phyloP scores from a whole-genome alignment of 2,113 vertebrate species.

The Amazona vittata region DNA sequence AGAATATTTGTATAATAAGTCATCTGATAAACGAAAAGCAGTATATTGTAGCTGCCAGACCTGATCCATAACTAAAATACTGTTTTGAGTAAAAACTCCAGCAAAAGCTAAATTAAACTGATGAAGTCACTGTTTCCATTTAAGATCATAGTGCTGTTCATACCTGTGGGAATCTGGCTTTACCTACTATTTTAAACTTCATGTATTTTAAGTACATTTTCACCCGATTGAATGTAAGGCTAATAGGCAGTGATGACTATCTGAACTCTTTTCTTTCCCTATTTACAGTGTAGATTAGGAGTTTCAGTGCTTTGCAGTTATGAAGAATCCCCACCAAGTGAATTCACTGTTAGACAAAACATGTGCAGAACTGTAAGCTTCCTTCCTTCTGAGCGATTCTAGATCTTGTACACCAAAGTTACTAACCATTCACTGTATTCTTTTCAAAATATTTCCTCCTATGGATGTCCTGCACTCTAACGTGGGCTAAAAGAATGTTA shows the following conservation, averaged over 20 bases:
- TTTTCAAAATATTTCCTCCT: background rate
- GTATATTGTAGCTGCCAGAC: background rate
- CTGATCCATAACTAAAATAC: background rate
- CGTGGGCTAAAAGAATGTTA: background rate
- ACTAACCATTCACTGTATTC: background rate
- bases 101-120: background rate
- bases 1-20: background rate
- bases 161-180: background rate
- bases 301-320: constrained; percentile 3
- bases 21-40: background rate
- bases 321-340: background rate
- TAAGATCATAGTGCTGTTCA: background rate
- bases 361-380: background rate
- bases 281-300: background rate
- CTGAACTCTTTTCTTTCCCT: background rate
- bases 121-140: background rate
- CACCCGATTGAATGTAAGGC: background rate
- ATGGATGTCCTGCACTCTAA: background rate
- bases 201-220: background rate
- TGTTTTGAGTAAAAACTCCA: background rate
- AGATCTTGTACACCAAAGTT: background rate
- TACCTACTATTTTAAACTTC: background rate
- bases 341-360: background rate
- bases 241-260: background rate
- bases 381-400: background rate